A percentile compares a stretch with the other conserved stretches of the same genome.
phyloP scores from a whole-genome alignment of 2,113 vertebrate species.

The Pelobates fuscus region DNA sequence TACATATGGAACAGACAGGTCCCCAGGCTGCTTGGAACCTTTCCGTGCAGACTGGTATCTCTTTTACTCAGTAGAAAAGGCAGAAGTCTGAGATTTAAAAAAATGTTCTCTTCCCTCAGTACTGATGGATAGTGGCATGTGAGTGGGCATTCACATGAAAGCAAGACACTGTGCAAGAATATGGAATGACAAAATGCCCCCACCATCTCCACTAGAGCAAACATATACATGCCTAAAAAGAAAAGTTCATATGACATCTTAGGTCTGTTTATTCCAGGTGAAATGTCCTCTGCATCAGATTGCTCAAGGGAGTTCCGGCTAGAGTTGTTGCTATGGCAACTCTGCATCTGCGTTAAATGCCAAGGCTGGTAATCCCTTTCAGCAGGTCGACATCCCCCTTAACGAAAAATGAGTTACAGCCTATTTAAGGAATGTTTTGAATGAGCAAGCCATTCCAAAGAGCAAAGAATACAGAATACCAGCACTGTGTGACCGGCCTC shows the following conservation, averaged over 20 bases:
- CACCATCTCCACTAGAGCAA: slow-evolving; percentile 9
- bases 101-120: slow-evolving; percentile 15
- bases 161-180: slow-evolving; percentile 18
- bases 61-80: slow-evolving; percentile 30
- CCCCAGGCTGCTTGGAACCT: slow-evolving; percentile 36
- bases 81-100: slow-evolving; percentile 34
- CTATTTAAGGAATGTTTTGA: no score
- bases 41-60: slow-evolving; percentile 42
- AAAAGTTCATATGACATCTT: slow-evolving; percentile 45
- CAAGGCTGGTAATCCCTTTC: slow-evolving; percentile 6
- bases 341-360: slow-evolving; percentile 13
- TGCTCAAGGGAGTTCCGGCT: slow-evolving; percentile 14
- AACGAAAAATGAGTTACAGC: slow-evolving; percentile 10
- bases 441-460: no score
- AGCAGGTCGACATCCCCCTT: not conserved
- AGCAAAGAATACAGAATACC: no score
- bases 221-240: slow-evolving; percentile 28
- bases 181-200: slow-evolving; percentile 34
- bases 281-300: slow-evolving; percentile 33
- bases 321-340: slow-evolving; percentile 25
- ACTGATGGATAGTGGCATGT: slow-evolving; percentile 30
- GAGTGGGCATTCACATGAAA: slow-evolving; percentile 25
- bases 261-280: slow-evolving; percentile 45
- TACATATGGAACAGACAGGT: slow-evolving; percentile 17
- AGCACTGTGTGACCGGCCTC: no score